Evolutionary conservation across 2,113 vertebrate genomes (phyloP), one percentile per base, ranked within the genome.

Genomic region (Chaenocephalus aceratus): DNA sequence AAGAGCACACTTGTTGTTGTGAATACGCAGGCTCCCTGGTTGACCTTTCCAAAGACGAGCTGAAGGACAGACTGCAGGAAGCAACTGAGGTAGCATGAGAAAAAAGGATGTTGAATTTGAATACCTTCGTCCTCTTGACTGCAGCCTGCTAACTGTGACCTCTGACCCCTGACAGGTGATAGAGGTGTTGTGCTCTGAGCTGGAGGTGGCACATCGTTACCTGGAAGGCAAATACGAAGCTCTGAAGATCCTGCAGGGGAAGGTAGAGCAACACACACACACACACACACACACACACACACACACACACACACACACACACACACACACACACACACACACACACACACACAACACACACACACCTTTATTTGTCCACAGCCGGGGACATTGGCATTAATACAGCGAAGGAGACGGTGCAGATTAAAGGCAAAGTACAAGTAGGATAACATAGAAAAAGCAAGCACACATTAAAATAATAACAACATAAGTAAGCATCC

Each of bases 161-260:
- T 45, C 8, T 73, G 46, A 72, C 10, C 13, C 36, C 8, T 30
- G n/a, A 45, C 64, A 99, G 97, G 94, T 97, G 79, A 91, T 91
- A 58, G 96, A 97, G 58, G 68, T 93, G 16, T 82, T 99, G 88
- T 95, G 92, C 90, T 94, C 95, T 72, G 97, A 99, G 75, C 94
- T 99, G 74, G 97, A 99, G 70, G 96, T 95, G 2, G 95, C 95
- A 49, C 97, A 94, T 74, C 96, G 96, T 67, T 96, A 96, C 83
- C 94, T 98, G 52, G 95, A 97, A 92, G 97, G 96, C 45, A 99
- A 99, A 93, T 96, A 96, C n/a, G 96, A 97, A 95, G 97, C 97
- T 75, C 69, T 99, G 69, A 97, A 96, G 95, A 96, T 98, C 86
- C 86, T 99, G 58, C 97, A 99, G 81, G 96, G 95, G 86, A 96